phyloP scores from a whole-genome alignment of 2,888 invertebrate genomes.

The Himalopsyche tibetana region DNA sequence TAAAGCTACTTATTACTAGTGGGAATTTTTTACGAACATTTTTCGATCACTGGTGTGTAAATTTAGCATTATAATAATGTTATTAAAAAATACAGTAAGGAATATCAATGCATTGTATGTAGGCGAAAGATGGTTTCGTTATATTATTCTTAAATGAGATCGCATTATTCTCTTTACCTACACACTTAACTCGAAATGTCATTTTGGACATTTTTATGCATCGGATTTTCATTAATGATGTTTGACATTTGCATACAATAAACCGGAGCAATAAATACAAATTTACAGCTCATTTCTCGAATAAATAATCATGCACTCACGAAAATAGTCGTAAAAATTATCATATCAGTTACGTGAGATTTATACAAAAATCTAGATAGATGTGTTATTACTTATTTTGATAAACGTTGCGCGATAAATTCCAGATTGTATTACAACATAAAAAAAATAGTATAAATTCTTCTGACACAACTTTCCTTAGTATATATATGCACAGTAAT shows the following conservation, averaged over 20 bases:
- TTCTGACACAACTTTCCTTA: too few species aligned
- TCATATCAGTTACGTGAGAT: slow-evolving; percentile 20
- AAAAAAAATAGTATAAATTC: too few species aligned
- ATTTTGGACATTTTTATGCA: slow-evolving; percentile 51
- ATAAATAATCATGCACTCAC: slow-evolving; percentile 36
- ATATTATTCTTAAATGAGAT: slow-evolving; percentile 28
- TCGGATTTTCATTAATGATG: slow-evolving; percentile 54
- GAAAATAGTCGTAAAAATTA: slow-evolving; percentile 22
- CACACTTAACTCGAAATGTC: slow-evolving; percentile 47
- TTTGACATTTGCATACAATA: slow-evolving; percentile 48
- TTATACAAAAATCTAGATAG: background rate
- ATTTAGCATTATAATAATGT: too few species aligned
- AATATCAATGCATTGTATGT: background rate
- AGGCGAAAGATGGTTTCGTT: slow-evolving; percentile 42
- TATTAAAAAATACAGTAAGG: too few species aligned
- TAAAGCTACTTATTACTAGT: too few species aligned
- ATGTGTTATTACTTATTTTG: slow-evolving; percentile 9
- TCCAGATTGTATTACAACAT: too few species aligned
- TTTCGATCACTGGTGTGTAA: too few species aligned
- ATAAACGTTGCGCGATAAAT: background rate
- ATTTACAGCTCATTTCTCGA: slow-evolving; percentile 47
- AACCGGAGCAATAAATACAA: slow-evolving; percentile 52
- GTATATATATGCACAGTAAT: too few species aligned
- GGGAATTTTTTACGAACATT: too few species aligned
- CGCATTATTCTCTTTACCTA: slow-evolving; percentile 53